Conservation (phyloP, 2,888 invertebrate species). For the Phania funesta region DNA sequence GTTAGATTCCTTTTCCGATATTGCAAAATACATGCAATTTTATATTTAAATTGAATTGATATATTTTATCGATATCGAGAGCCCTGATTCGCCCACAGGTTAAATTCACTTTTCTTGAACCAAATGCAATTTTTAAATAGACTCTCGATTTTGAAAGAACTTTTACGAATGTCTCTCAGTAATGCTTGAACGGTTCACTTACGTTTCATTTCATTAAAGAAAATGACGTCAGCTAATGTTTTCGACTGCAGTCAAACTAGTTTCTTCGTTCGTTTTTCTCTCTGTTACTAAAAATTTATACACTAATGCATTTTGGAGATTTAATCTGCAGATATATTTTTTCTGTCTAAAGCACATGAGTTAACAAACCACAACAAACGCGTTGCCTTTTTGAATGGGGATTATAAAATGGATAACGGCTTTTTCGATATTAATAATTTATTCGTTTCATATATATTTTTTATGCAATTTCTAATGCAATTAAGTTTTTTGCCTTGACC, state of each 20-base stretch:
- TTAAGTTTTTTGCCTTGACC: conserved; percentile 13
- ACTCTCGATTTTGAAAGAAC: background rate
- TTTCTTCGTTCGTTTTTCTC: background rate
- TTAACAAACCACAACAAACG: background rate
- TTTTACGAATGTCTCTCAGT: background rate
- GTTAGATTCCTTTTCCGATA: no score
- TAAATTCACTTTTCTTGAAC: no score
- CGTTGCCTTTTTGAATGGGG: background rate
- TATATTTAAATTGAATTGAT: no score
- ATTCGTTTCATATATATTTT: background rate
- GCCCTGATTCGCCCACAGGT: no score
- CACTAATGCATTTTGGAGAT: conserved; percentile 12
- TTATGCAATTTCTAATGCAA: conserved; percentile 1
- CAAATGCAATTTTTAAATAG: background rate
- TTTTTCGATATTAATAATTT: background rate
- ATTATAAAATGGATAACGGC: conserved; percentile 1
- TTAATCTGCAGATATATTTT: conserved; percentile 2
- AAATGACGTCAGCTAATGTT: conserved; percentile 50
- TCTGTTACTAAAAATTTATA: background rate
- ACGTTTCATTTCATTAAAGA: conserved; percentile 30
- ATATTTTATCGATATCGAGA: no score
- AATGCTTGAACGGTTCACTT: background rate
- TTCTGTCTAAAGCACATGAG: background rate
- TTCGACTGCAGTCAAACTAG: conserved; percentile 21
- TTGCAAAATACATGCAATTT: no score